Percentiles rank a stretch among this genome's conserved stretches.
Conservation (phyloP, 2,888 invertebrate genomes). For the Volucella inflata region DNA sequence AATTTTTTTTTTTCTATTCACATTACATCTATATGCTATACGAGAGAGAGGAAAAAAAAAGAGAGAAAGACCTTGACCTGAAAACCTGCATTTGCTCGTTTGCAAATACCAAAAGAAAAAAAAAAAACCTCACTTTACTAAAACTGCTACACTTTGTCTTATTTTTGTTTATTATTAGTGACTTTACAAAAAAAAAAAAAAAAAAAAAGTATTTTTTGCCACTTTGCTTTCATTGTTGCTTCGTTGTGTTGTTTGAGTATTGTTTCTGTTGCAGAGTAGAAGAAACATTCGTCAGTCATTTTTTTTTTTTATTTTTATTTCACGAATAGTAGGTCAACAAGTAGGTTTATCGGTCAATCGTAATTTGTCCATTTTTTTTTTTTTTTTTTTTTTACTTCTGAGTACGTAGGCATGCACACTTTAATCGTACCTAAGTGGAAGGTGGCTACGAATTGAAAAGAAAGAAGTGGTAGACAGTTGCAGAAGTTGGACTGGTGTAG, state of each 20-base stretch:
- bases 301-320: conserved; percentile 42
- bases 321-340: conserved; percentile 65
- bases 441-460: neutral
- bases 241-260: conserved; percentile 5
- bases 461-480: too few species aligned
- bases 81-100: conserved; percentile 71
- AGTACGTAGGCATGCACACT: neutral
- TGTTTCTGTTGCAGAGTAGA: conserved; percentile 27
- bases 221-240: conserved; percentile 10
- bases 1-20: conserved; percentile 46
- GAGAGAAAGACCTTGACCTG: conserved; percentile 72
- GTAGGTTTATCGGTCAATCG: conserved; percentile 73
- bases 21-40: too few species aligned
- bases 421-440: conserved; percentile 3
- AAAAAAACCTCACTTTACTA: conserved; percentile 10
- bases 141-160: conserved; percentile 44
- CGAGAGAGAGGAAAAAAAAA: conserved; percentile 36
- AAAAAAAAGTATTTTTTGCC: too few species aligned
- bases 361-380: conserved; percentile 40
- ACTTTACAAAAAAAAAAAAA: neutral
- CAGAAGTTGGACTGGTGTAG: too few species aligned
- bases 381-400: neutral
- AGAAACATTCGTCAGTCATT: conserved; percentile 56
- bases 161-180: conserved; percentile 40
- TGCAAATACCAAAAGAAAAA: conserved; percentile 40